Evolutionary conservation across 2,888 invertebrate genomes (phyloP).

Genomic region (Nomada fabriciana): DNA sequence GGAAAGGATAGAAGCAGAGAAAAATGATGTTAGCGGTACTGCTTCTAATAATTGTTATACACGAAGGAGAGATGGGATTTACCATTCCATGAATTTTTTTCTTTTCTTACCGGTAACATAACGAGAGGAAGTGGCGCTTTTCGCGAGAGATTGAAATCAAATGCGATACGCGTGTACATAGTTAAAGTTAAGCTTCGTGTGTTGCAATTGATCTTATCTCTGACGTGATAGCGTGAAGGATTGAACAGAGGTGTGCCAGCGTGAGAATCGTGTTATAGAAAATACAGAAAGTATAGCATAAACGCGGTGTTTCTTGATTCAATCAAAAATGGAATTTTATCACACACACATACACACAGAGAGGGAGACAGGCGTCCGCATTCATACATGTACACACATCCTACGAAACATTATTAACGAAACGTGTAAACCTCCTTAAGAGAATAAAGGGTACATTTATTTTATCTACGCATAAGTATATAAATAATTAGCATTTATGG

Average conservation of each 20-base stretch:
- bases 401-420: slow-evolving; percentile 16
- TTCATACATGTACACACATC: background rate
- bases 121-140: slow-evolving; percentile 39
- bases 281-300: slow-evolving; percentile 35
- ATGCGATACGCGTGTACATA: slow-evolving; percentile 71
- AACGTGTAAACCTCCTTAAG: slow-evolving; percentile 29
- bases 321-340: slow-evolving; percentile 35
- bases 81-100: slow-evolving; percentile 57
- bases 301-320: slow-evolving; percentile 34
- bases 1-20: slow-evolving; percentile 5
- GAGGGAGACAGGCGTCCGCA: too few species aligned
- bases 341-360: background rate
- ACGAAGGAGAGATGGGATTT: slow-evolving; percentile 46
- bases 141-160: slow-evolving; percentile 58
- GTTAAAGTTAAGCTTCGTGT: slow-evolving; percentile 68
- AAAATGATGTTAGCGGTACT: slow-evolving; percentile 2
- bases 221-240: slow-evolving; percentile 49
- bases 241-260: slow-evolving; percentile 49
- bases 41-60: slow-evolving; percentile 16
- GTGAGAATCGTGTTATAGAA: slow-evolving; percentile 59
- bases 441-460: slow-evolving; percentile 43
- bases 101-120: slow-evolving; percentile 34
- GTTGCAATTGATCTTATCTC: slow-evolving; percentile 67
- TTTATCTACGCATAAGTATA: slow-evolving; percentile 37
- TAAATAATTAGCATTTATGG: slow-evolving; percentile 43